Evolutionary conservation across 2,888 invertebrate genomes (phyloP).

Genomic region (Amorpha juglandis): DNA sequence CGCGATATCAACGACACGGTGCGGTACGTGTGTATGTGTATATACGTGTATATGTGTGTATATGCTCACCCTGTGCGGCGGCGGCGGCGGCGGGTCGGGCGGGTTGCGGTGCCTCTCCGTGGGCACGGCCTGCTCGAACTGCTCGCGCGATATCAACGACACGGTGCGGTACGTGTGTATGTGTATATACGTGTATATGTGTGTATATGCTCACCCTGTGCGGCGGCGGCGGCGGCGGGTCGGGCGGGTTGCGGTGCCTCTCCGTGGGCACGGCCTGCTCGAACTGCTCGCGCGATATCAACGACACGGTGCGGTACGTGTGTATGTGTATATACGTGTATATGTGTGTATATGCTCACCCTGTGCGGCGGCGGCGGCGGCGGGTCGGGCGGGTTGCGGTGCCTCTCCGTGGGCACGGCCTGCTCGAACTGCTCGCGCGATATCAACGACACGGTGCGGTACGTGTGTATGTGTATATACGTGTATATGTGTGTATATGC

Average conservation of each 20-base stretch:
- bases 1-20: constrained; percentile 94
- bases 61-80: constrained; percentile 74
- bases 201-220: constrained; percentile 22
- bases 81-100: constrained; percentile 91
- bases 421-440: constrained; percentile 95
- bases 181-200: no score
- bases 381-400: constrained; percentile 89
- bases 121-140: constrained; percentile 91
- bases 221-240: constrained; percentile 92
- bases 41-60: no score
- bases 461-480: no score
- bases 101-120: constrained; percentile 88
- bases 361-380: constrained; percentile 89
- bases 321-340: no score
- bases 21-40: no score
- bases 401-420: constrained; percentile 86
- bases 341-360: no score
- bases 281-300: constrained; percentile 95
- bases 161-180: no score
- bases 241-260: constrained; percentile 88
- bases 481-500: no score
- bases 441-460: constrained; percentile 94
- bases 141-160: constrained; percentile 93
- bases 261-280: constrained; percentile 89
- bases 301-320: no score